Evolutionary conservation across 2,888 invertebrate species (phyloP), one percentile per base, ranked within the genome.

Genomic region (Papilio demoleus): DNA sequence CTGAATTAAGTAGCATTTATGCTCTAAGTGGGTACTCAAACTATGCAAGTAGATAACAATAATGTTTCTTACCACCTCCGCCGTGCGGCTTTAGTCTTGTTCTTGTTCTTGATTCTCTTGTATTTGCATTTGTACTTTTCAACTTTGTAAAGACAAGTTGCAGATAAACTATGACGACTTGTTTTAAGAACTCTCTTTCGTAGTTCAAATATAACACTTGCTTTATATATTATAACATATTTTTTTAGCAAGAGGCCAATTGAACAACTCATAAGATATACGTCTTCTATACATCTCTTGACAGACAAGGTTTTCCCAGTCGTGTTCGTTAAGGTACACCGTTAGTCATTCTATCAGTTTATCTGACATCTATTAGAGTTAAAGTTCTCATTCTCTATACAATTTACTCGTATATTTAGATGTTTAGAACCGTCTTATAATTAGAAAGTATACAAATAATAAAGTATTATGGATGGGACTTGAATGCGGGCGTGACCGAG

Each of bases 401-500:
- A 85, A 84, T 87, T 84, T 19, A 45, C 17, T 9, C 17, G 19
- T 82, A 83, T 81, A 83, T 86, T 81, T 82, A 77, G 22, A 9
- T 76, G 74, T 72, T 71, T 77, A 77, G 78, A 76, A 73, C 74
- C 71, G 72, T 84, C 86, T 87, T 88, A 86, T 88, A 88, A 89
- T 88, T 89, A 88, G 79, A 85, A 84, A 83, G 81, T 85, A 84
- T 81, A 85, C 86, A 87, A 88, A 87, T 87, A 87, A 76, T 74
- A 73, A 77, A 82, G 85, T 83, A 85, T 87, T 88, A 87, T 82
- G 82, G 83, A 83, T 84, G 78, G 81, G 73, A 77, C 70, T 70
- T 73, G 72, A 76, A 77, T 71, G 71, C 74, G 79, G 81, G 83
- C 88, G 86, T 88, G 87, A 88, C 87, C 80, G 81, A 78, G 83